A percentile compares a stretch with the other conserved stretches of the same genome.
phyloP scores from a whole-genome alignment of 1,140 invertebrate species.

The Nomia melanderi region DNA sequence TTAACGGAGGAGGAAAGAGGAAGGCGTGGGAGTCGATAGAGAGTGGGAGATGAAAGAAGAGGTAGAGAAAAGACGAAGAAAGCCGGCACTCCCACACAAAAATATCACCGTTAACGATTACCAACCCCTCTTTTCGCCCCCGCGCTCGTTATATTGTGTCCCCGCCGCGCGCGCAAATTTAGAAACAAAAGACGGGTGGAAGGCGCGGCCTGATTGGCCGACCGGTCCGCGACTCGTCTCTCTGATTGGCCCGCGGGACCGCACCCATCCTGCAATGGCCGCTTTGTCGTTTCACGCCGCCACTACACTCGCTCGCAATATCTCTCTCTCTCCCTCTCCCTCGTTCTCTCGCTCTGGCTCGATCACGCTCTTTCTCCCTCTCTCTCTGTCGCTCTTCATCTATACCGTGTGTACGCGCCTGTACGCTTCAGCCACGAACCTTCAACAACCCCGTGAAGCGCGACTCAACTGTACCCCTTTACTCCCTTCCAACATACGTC shows the following conservation, averaged over 20 bases:
- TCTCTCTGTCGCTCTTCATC: too few species aligned
- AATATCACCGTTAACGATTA: slow-evolving; percentile 79
- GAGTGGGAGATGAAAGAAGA: slow-evolving; percentile 48
- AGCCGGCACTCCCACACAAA: slow-evolving; percentile 65
- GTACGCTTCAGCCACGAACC: slow-evolving; percentile 60
- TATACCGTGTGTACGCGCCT: slow-evolving; percentile 55
- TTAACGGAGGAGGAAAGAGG: slow-evolving; percentile 8
- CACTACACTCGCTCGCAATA: slow-evolving; percentile 43
- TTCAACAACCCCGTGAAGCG: slow-evolving; percentile 61
- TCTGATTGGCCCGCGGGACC: slow-evolving; percentile 80
- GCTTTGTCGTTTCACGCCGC: slow-evolving; percentile 78
- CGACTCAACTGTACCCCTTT: slow-evolving; percentile 34
- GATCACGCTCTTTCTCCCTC: too few species aligned
- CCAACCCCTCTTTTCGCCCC: slow-evolving; percentile 66
- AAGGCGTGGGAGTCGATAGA: background rate
- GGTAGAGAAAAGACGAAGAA: slow-evolving; percentile 60
- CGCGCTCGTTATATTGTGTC: slow-evolving; percentile 78
- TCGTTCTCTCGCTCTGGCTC: too few species aligned
- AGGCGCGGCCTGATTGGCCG: slow-evolving; percentile 77
- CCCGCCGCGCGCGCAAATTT: slow-evolving; percentile 74
- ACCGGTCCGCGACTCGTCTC: slow-evolving; percentile 71
- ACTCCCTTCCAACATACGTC: slow-evolving; percentile 24
- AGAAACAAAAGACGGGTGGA: slow-evolving; percentile 79
- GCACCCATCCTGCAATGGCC: slow-evolving; percentile 82
- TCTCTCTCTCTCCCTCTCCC: slow-evolving; percentile 15